A percentile compares a stretch with the other conserved stretches of the same genome.
These are phyloP conservation scores for Pheosia tremula DNA, from an alignment of 2,888 invertebrate genomes.

Conservation along the genomic window DNA sequence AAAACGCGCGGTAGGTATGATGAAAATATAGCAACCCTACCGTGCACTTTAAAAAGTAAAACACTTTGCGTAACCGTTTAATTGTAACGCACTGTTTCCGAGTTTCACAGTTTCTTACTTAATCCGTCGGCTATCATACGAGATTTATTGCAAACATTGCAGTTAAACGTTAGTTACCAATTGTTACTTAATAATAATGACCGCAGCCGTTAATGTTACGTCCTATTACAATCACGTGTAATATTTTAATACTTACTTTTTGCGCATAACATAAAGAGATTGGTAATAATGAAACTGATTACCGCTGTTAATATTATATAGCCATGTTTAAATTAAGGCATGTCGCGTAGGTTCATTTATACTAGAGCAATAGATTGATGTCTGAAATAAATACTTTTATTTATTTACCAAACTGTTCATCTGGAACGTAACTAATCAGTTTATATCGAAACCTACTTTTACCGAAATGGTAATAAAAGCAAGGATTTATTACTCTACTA, in stretches of 20 bases:
- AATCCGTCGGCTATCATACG: constrained; percentile 13
- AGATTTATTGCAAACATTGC: constrained; percentile 8
- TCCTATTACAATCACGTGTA: background rate
- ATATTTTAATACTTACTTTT: too few species aligned
- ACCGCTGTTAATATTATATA: too few species aligned
- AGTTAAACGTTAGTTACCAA: constrained; percentile 8
- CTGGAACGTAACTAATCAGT: too few species aligned
- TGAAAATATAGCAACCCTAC: constrained; percentile 3
- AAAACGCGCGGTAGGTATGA: background rate
- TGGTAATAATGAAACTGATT: too few species aligned
- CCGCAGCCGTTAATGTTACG: background rate
- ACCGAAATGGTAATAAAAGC: background rate
- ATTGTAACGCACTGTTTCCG: constrained; percentile 41
- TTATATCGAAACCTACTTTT: too few species aligned
- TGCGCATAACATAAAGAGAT: too few species aligned
- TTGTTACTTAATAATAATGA: constrained; percentile 3
- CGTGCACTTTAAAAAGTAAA: constrained; percentile 27
- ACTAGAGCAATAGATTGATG: too few species aligned
- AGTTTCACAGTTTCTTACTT: constrained; percentile 25
- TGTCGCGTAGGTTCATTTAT: too few species aligned
- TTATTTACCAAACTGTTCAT: too few species aligned
- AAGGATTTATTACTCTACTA: constrained; percentile 10
- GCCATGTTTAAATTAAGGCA: too few species aligned
- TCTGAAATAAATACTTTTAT: too few species aligned
- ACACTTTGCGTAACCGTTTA: constrained; percentile 29